phyloP scores from a whole-genome alignment of 2,888 invertebrate species.

The Amphipoea oculea region DNA sequence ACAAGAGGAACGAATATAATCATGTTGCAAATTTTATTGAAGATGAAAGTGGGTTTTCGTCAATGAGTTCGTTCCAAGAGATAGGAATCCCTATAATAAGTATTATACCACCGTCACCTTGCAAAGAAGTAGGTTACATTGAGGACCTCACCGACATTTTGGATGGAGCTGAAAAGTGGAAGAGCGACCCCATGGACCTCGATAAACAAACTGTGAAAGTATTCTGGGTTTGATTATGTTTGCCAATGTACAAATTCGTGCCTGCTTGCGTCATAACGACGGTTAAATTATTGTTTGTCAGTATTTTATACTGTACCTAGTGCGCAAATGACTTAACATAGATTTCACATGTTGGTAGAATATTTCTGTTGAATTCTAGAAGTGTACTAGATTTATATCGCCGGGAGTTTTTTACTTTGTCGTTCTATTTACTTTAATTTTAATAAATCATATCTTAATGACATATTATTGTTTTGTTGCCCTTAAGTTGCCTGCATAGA shows the following conservation, averaged over 20 bases:
- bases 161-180: constrained; percentile 82
- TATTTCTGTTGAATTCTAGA: constrained; percentile 64
- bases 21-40: constrained; percentile 88
- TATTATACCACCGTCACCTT: constrained; percentile 87
- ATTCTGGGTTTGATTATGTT: constrained; percentile 84
- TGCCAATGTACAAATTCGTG: constrained; percentile 74
- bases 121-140: constrained; percentile 83
- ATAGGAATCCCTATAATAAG: constrained; percentile 92
- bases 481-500: not conserved
- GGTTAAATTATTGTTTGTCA: constrained; percentile 65
- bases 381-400: constrained; percentile 53
- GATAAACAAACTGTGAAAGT: constrained; percentile 86
- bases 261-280: constrained; percentile 58
- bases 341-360: constrained; percentile 48
- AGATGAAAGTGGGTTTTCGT: constrained; percentile 96
- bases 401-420: constrained; percentile 56
- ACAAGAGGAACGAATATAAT: constrained; percentile 80
- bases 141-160: constrained; percentile 78
- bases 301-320: constrained; percentile 54
- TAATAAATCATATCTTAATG: constrained; percentile 54
- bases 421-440: constrained; percentile 55
- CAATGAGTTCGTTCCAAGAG: constrained; percentile 96
- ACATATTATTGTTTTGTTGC: constrained; percentile 1
- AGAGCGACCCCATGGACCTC: constrained; percentile 77
- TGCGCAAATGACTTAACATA: constrained; percentile 52